A percentile compares a stretch with the other conserved stretches of the same genome.
phyloP scores from a whole-genome alignment of 1,140 invertebrate species.

The Colletes gigas region DNA sequence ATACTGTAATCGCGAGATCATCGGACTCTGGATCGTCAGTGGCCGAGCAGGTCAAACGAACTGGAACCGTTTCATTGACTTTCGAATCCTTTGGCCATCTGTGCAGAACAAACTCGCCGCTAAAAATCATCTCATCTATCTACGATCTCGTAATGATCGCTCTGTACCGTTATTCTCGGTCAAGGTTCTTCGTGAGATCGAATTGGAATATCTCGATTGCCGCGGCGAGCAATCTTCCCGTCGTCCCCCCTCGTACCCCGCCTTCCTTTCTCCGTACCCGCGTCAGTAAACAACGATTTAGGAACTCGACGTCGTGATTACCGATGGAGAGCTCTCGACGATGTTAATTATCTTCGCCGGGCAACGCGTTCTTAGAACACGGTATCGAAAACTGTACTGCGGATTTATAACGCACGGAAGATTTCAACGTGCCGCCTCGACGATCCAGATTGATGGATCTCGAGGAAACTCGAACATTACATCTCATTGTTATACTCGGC shows the following conservation, averaged over 20 bases:
- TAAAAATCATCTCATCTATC: constrained; percentile 38
- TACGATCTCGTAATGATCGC: constrained; percentile 65
- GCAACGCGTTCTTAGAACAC: background rate
- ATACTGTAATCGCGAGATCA: constrained; percentile 11
- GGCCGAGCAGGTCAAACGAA: background rate
- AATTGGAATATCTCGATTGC: constrained; percentile 65
- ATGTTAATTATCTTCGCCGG: background rate
- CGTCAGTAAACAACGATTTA: constrained; percentile 51
- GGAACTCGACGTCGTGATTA: background rate
- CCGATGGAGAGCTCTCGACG: constrained; percentile 4
- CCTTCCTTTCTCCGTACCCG: background rate
- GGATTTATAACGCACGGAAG: background rate
- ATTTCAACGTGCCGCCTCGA: too few species aligned
- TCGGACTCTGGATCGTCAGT: constrained; percentile 13
- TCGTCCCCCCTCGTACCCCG: too few species aligned
- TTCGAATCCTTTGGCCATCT: constrained; percentile 22
- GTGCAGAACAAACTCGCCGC: constrained; percentile 32
- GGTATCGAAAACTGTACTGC: too few species aligned
- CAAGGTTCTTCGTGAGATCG: constrained; percentile 69
- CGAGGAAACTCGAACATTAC: too few species aligned
- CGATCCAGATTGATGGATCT: too few species aligned
- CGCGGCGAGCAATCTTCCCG: constrained; percentile 37
- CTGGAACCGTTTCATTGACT: constrained; percentile 1
- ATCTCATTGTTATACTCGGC: too few species aligned
- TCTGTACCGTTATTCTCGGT: constrained; percentile 74